Percentiles rank a stretch among this genome's conserved stretches.
phyloP scores from a whole-genome alignment of 2,888 invertebrate species.

The Eucriotettix oculatus region DNA sequence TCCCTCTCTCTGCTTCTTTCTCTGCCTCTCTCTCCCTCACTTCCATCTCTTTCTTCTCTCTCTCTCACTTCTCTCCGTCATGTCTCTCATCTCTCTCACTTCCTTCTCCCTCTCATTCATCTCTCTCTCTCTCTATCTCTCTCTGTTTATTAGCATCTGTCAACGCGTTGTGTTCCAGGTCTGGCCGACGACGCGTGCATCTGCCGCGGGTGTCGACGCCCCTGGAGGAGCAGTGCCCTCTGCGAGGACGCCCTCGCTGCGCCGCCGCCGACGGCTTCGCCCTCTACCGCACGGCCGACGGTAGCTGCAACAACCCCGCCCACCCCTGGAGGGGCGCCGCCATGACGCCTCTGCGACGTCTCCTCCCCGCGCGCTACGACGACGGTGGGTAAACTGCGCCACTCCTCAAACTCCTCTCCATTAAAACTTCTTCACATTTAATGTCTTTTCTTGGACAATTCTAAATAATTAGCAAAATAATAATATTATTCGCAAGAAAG shows the following conservation, averaged over 20 bases:
- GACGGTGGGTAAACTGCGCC: constrained; percentile 53
- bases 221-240: constrained; percentile 45
- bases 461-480: too few relatives aligned
- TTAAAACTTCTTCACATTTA: too few relatives aligned
- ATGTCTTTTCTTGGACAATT: too few relatives aligned
- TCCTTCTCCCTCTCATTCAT: too few relatives aligned
- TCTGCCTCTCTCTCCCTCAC: too few relatives aligned
- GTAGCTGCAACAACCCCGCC: constrained; percentile 72
- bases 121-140: too few relatives aligned
- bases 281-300: constrained; percentile 69
- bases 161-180: background rate
- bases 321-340: constrained; percentile 67
- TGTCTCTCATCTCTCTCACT: too few relatives aligned
- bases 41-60: too few relatives aligned
- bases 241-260: constrained; percentile 1
- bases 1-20: too few relatives aligned
- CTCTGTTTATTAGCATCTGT: too few relatives aligned
- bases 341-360: constrained; percentile 64
- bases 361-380: constrained; percentile 63
- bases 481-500: too few relatives aligned
- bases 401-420: constrained; percentile 13
- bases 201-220: constrained; percentile 21
- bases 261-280: constrained; percentile 21
- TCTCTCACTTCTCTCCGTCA: too few relatives aligned
- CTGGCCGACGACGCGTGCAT: background rate